Evolutionary conservation across 35 echinoderm and acorn worm genomes (phyloP).

Genomic region (Anneissia japonica): DNA sequence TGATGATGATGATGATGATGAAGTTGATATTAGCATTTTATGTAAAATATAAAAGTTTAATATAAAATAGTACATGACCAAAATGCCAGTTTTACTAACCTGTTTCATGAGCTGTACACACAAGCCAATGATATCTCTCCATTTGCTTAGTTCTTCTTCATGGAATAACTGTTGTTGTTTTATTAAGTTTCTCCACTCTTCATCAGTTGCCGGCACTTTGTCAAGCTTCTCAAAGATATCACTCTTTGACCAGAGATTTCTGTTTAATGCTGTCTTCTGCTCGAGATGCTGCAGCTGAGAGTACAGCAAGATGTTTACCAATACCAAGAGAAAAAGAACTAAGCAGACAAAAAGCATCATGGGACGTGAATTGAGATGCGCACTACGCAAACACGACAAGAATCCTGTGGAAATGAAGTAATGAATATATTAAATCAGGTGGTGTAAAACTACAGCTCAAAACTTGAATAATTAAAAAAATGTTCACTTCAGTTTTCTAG

Average conservation of each 20-base stretch:
- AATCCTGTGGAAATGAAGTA: not conserved
- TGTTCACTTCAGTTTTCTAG: too few species aligned
- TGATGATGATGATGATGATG: too few species aligned
- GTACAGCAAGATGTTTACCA: not conserved
- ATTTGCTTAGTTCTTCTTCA: conserved; percentile 46
- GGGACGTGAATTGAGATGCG: not conserved
- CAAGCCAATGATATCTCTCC: conserved; percentile 43
- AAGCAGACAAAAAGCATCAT: not conserved
- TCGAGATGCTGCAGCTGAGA: not conserved
- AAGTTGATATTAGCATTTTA: too few species aligned
- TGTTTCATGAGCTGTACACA: conserved; percentile 46
- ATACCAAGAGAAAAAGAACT: not conserved
- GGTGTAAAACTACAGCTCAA: not conserved
- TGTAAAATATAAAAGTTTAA: too few species aligned
- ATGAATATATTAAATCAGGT: not conserved
- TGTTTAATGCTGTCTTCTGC: not conserved
- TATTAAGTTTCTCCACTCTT: conserved; percentile 29
- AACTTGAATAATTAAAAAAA: too few species aligned
- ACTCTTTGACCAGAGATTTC: not conserved
- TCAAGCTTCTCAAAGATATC: not conserved
- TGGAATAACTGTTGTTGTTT: conserved; percentile 49
- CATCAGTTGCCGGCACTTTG: not conserved
- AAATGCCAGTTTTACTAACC: conserved; percentile 12
- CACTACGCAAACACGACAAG: not conserved
- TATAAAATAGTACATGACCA: too few species aligned